These are phyloP conservation scores for Fulica atra DNA, from an alignment of 2,113 vertebrate genomes.

Conservation along the genomic window DNA sequence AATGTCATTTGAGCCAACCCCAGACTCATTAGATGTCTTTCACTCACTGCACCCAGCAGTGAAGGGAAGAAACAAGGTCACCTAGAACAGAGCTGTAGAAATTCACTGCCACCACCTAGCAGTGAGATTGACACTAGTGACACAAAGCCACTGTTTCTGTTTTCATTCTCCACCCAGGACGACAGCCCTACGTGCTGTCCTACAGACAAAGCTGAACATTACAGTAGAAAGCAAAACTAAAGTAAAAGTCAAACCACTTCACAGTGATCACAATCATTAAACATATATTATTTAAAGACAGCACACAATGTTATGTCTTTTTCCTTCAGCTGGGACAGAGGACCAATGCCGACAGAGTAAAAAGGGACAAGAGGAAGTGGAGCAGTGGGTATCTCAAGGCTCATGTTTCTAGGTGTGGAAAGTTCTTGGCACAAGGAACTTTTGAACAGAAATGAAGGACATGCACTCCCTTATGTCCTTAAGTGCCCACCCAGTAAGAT, in stretches of 20 bases:
- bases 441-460: neutral
- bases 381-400: neutral
- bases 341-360: neutral
- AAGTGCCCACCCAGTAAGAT: neutral
- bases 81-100: neutral
- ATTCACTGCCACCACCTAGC: neutral
- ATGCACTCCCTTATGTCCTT: neutral
- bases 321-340: neutral
- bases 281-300: neutral
- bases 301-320: neutral
- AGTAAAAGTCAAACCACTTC: neutral
- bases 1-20: neutral
- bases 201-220: neutral
- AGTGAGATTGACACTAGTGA: neutral
- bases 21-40: neutral
- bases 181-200: neutral
- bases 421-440: neutral
- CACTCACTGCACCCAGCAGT: neutral
- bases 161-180: neutral
- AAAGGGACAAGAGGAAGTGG: neutral
- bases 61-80: slow-evolving; percentile 16
- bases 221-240: neutral
- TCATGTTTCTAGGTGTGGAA: neutral
- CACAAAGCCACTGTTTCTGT: neutral
- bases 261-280: neutral